Percentiles rank a stretch among this genome's conserved stretches.
Evolutionary conservation across 2,797 vertebrate genomes (phyloP).

Genomic region (Cyclura pinguis): DNA sequence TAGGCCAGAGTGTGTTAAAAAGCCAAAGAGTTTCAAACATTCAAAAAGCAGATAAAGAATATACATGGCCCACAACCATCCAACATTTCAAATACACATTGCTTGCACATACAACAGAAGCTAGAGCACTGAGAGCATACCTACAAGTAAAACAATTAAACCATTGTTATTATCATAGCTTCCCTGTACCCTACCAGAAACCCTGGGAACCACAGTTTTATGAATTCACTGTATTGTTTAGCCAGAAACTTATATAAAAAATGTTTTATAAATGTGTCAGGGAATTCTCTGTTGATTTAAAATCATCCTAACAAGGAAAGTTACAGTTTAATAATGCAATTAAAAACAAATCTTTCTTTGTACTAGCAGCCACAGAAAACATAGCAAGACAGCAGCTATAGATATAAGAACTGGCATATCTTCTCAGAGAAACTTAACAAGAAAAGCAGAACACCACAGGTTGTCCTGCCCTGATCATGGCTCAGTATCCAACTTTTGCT

Average conservation of each 20-base stretch:
- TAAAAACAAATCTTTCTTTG: slow-evolving; percentile 21
- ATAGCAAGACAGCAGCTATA: background rate
- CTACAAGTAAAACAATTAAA: background rate
- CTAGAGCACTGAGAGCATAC: background rate
- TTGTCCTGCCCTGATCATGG: background rate
- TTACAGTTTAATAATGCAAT: slow-evolving; percentile 17
- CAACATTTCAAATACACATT: background rate
- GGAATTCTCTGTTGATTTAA: background rate
- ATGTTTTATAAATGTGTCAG: background rate
- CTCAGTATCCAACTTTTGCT: background rate
- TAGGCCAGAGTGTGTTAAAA: background rate
- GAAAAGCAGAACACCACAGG: background rate
- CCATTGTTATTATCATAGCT: background rate
- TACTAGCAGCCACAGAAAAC: slow-evolving; percentile 28
- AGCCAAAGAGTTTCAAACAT: background rate
- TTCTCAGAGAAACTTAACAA: background rate
- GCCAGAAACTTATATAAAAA: background rate
- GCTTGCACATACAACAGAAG: background rate
- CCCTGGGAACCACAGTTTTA: background rate
- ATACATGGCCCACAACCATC: background rate
- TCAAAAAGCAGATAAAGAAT: background rate
- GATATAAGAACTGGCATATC: slow-evolving; percentile 25
- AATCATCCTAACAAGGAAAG: slow-evolving; percentile 23
- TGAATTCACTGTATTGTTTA: background rate
- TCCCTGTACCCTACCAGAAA: background rate